Evolutionary conservation across 2,888 invertebrate genomes (phyloP).

Genomic region (Enchytraeus crypticus): DNA sequence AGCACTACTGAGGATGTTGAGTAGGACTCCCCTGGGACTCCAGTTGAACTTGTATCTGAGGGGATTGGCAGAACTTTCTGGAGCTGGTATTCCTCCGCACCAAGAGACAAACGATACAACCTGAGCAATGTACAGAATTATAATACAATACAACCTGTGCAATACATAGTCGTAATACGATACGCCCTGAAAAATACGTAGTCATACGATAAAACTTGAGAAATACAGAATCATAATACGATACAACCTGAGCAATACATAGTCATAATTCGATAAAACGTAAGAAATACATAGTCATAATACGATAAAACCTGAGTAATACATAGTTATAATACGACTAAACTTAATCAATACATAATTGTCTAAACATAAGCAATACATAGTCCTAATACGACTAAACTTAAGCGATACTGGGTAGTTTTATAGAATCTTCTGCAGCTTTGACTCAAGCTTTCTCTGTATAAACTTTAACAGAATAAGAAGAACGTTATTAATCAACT

Average conservation of each 20-base stretch:
- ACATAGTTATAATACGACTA: slow-evolving; percentile 20
- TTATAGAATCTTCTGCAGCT: too few species aligned
- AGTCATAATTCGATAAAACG: too few species aligned
- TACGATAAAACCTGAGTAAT: slow-evolving; percentile 79
- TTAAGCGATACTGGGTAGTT: too few species aligned
- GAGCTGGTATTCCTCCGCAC: slow-evolving; percentile 94
- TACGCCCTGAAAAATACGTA: too few species aligned
- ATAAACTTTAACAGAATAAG: too few species aligned
- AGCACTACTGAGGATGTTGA: slow-evolving; percentile 81
- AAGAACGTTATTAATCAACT: too few species aligned
- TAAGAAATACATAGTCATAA: too few species aligned
- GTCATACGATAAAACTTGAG: slow-evolving; percentile 77
- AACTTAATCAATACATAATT: neutral
- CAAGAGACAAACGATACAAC: slow-evolving; percentile 90
- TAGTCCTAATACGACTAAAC: too few species aligned
- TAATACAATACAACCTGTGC: slow-evolving; percentile 12
- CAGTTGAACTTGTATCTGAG: slow-evolving; percentile 53
- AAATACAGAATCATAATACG: too few species aligned
- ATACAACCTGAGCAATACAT: neutral
- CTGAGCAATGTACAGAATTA: too few species aligned
- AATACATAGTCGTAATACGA: neutral
- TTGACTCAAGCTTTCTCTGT: too few species aligned
- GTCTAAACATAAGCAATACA: too few species aligned
- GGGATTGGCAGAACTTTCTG: slow-evolving; percentile 82
- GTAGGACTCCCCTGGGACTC: slow-evolving; percentile 85